phyloP scores from a whole-genome alignment of 2,888 invertebrate genomes.

The Drosophila ustulata region DNA sequence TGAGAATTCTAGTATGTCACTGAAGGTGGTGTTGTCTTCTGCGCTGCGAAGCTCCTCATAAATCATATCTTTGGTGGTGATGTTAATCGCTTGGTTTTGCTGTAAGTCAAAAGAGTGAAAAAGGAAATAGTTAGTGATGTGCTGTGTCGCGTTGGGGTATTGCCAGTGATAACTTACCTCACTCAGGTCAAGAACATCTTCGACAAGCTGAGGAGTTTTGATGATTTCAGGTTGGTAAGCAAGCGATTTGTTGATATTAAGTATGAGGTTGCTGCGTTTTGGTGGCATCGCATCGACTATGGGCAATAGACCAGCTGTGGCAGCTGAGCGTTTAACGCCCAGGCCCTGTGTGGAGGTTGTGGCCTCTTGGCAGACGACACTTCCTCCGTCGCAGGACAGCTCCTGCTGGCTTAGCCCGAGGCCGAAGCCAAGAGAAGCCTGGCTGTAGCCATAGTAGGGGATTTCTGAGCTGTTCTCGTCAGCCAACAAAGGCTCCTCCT shows the following conservation, averaged over 20 bases:
- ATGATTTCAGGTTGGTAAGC: slow-evolving; percentile 20
- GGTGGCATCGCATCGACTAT: slow-evolving; percentile 47
- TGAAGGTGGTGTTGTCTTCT: slow-evolving; percentile 48
- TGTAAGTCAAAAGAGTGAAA: slow-evolving; percentile 8
- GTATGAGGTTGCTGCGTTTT: slow-evolving; percentile 63
- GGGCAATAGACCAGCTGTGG: slow-evolving; percentile 23
- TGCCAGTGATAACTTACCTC: slow-evolving; percentile 36
- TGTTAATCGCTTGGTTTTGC: slow-evolving; percentile 25
- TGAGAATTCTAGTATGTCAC: slow-evolving; percentile 53
- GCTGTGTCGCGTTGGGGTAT: no score
- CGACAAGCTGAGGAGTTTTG: slow-evolving; percentile 65
- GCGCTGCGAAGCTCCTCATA: slow-evolving; percentile 47
- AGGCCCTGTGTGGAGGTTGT: slow-evolving; percentile 10
- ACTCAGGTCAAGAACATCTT: slow-evolving; percentile 41
- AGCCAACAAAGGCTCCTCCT: slow-evolving; percentile 50
- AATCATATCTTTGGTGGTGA: slow-evolving; percentile 34
- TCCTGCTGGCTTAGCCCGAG: slow-evolving; percentile 44
- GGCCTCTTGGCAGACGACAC: slow-evolving; percentile 22
- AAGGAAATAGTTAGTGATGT: slow-evolving; percentile 22
- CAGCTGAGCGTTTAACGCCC: slow-evolving; percentile 61
- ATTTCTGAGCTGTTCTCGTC: slow-evolving; percentile 51
- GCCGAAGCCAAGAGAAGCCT: slow-evolving; percentile 57
- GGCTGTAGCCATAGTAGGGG: slow-evolving; percentile 43
- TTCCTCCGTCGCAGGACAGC: slow-evolving; percentile 18
- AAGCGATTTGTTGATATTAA: slow-evolving; percentile 51